Evolutionary conservation across 2,888 invertebrate genomes (phyloP), one percentile per base, ranked within the genome.

Genomic region (Drosophila testacea): DNA sequence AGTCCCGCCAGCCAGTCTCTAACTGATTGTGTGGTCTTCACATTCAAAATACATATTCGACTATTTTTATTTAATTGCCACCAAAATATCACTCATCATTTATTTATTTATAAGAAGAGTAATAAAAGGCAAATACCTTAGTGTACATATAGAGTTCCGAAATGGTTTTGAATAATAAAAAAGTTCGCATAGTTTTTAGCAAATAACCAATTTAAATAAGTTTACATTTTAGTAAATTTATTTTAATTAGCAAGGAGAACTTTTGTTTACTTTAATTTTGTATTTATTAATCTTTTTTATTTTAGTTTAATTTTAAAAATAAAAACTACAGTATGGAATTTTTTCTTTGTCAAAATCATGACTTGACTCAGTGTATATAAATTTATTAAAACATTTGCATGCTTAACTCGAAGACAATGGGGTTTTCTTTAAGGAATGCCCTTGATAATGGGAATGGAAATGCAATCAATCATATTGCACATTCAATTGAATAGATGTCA

Each of bases 381-480:
- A 41, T 9, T 41, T 16, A 41, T 27, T 44, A 27, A 27, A 22
- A 44, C 42, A 6, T 39, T 39, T 13, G 39, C 7, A 39, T 44
- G 22, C 42, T 11, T 27, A 11, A 11, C 27, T 6, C 2, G 27
- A 22, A 11, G 42, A 11, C 22, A 44, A 44, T 44, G 9, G 5
- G 42, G 11, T 27, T 44, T 44, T 11, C 6, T 44, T 44, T 44
- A 44, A 22, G 42, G 6, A 34, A 4, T 36, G 22, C 6, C 27
- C 36, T 36, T 52, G 52, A 28, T 41, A 22, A 39, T 52, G 39
- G 13, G 6, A 34, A n/a, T 56, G 44, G 63, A 48, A 73, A 66
- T 75, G 88, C 76, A 79, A 84, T 84, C 83, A 88, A 89, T 84
- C 83, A 84, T 81, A 73, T 69, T 50, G 71, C 61, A 32, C 61